These are phyloP conservation scores for Salvelinus fontinalis DNA, from an alignment of 2,113 vertebrate species.

Conservation along the genomic window DNA sequence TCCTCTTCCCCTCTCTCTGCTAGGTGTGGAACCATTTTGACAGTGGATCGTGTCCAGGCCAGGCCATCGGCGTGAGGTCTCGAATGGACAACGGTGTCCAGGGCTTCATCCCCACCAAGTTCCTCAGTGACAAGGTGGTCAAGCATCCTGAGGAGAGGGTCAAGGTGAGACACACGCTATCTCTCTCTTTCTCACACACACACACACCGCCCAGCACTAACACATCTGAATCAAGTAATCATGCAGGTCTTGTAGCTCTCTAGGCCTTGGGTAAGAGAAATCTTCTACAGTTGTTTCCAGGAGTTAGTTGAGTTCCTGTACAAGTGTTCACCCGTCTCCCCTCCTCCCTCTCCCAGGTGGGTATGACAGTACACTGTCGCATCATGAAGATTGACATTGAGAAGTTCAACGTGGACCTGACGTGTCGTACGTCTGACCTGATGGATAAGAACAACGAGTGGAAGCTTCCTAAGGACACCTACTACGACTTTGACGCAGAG, in stretches of 20 bases:
- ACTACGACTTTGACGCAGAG: constrained; percentile 94
- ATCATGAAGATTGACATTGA: constrained; percentile 99
- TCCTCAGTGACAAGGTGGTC: constrained; percentile 96
- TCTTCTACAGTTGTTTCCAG: not conserved
- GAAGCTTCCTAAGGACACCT: constrained; percentile 96
- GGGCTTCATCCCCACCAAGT: constrained; percentile 97
- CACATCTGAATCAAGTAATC: too few relatives aligned
- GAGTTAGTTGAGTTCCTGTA: not conserved
- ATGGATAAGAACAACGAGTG: constrained; percentile 97
- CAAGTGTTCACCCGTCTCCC: not conserved
- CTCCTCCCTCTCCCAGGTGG: constrained; percentile 75
- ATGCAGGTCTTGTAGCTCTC: too few relatives aligned
- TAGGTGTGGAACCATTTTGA: constrained; percentile 99
- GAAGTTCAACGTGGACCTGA: constrained; percentile 96
- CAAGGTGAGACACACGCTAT: constrained; percentile 77
- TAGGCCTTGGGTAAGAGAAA: too few relatives aligned
- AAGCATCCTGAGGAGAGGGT: constrained; percentile 97
- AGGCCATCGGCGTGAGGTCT: constrained; percentile 93
- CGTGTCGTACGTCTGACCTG: constrained; percentile 93
- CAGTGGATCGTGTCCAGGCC: constrained; percentile 96
- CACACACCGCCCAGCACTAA: too few relatives aligned
- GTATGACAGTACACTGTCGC: constrained; percentile 97
- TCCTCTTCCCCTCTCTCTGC: not conserved
- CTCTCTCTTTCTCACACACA: too few relatives aligned
- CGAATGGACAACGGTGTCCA: constrained; percentile 94